Base-by-base conservation (phyloP, 2,113 vertebrate genomes). In the Rhinolophus sinicus region DNA sequence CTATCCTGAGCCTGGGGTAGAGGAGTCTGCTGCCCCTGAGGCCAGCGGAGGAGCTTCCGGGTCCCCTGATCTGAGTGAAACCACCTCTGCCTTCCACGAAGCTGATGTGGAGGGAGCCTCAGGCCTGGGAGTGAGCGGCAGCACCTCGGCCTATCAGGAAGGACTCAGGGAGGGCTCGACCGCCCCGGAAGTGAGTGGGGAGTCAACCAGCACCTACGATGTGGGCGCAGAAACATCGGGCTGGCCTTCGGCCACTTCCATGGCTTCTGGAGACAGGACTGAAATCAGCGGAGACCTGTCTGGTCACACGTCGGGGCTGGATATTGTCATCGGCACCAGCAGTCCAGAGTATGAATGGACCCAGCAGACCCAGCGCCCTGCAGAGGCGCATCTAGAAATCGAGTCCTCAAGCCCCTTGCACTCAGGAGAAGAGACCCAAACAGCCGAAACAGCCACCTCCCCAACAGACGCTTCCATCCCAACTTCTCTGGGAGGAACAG, bases 71-170 rank as follows among this genome's bases (percentile, higher is more conserved):
- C 85, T 96, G 86, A 98, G 95, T 15, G 97, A 94, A 93, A 97
- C 98, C 96, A 97, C 98, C 54, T 98, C 98, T 1, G 81, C 96
- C 38, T 90, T 97, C 86, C 97, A 84, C 2, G 98, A 98, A 92
- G 96, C 94, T 33, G 99, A 98, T 35, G 98, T 98, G 10, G 97
- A 98, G 56, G 84, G 80, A 10, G 98, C 98, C 86, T 98, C 97
- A 0, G 94, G 88, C 65, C 96, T 93, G 5, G 96, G 94, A 1
- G 69, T 24, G 33, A 94, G 50, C 15, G 95, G 98, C 82, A 98
- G 98, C 72, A 84, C 92, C 0, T 98, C 98, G 58, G 97, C 87
- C 0, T 93, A 96, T 80, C 97, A 93, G 12, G 97, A 97, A 95
- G 93, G 60, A 10, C 93, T 93, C 0, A 9, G 22, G n/a, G 97